Evolutionary conservation across 2,888 invertebrate genomes (phyloP).

Genomic region (Drosophila tripunctata): DNA sequence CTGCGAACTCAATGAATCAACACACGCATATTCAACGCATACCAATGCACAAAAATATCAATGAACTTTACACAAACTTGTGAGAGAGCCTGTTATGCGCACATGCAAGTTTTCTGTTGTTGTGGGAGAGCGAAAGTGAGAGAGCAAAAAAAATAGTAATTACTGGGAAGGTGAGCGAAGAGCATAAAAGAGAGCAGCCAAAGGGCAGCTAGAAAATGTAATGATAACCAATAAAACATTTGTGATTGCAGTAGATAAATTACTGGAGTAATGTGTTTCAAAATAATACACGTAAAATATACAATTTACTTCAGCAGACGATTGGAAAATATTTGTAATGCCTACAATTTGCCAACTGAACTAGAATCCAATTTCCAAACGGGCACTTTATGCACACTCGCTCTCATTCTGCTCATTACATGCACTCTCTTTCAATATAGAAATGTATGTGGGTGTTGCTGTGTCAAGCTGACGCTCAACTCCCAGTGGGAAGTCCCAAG

Average conservation of each 20-base stretch:
- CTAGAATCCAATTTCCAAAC: conserved; percentile 45
- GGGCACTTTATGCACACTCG: conserved; percentile 35
- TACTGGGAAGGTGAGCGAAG: conserved; percentile 27
- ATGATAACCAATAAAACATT: not conserved
- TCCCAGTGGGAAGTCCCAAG: too few species aligned
- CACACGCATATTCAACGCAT: conserved; percentile 63
- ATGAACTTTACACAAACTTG: conserved; percentile 79
- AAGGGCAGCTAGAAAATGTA: conserved; percentile 45
- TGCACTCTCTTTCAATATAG: not conserved
- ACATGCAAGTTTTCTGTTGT: conserved; percentile 52
- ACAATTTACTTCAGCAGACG: not conserved
- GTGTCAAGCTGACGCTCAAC: conserved; percentile 25
- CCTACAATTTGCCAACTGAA: not conserved
- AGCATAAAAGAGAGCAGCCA: conserved; percentile 7
- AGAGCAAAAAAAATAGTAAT: conserved; percentile 9
- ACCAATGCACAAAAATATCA: conserved; percentile 81
- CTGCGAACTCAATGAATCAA: conserved; percentile 79
- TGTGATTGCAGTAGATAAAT: too few species aligned
- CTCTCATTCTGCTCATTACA: conserved; percentile 20
- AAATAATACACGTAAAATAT: not conserved
- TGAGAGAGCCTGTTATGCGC: conserved; percentile 51
- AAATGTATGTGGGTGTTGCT: conserved; percentile 46
- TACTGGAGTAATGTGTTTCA: not conserved
- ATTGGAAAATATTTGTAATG: not conserved
- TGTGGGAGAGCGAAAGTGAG: conserved; percentile 35